phyloP scores from a whole-genome alignment of 1,140 invertebrate genomes.

The Phymorhynchus buccinoides region DNA sequence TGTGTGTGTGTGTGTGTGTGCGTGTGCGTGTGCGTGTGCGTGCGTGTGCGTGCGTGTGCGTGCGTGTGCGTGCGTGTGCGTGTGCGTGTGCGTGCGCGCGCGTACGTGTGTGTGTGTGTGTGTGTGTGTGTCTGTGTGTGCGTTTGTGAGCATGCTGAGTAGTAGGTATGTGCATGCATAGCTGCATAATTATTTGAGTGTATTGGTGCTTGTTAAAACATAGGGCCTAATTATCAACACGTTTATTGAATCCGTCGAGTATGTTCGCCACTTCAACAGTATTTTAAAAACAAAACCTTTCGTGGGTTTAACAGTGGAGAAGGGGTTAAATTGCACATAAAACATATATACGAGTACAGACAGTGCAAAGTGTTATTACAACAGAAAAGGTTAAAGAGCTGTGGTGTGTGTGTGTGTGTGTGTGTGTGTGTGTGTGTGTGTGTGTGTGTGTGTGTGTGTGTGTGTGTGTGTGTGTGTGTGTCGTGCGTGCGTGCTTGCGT shows the following conservation, averaged over 20 bases:
- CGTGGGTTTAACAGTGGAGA: too few species aligned
- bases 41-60: neutral
- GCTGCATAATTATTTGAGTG: too few species aligned
- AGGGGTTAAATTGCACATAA: too few species aligned
- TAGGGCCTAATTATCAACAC: too few species aligned
- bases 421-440: conserved; percentile 30
- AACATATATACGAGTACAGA: too few species aligned
- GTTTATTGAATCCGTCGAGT: too few species aligned
- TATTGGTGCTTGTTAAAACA: too few species aligned
- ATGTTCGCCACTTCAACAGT: too few species aligned
- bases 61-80: neutral
- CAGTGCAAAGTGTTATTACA: too few species aligned
- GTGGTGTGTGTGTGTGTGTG: conserved; percentile 6
- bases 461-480: neutral
- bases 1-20: conserved; percentile 13
- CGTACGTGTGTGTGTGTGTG: neutral
- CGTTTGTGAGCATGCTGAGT: neutral
- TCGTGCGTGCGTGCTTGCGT: neutral
- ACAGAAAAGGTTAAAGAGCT: too few species aligned
- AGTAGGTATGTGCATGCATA: too few species aligned
- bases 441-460: conserved; percentile 14
- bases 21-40: conserved; percentile 2
- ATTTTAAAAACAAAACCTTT: too few species aligned
- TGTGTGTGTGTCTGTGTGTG: neutral
- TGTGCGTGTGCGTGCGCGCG: neutral